These are phyloP conservation scores for Zaprionus bogoriensis DNA, from an alignment of 2,888 invertebrate genomes.

Conservation along the genomic window DNA sequence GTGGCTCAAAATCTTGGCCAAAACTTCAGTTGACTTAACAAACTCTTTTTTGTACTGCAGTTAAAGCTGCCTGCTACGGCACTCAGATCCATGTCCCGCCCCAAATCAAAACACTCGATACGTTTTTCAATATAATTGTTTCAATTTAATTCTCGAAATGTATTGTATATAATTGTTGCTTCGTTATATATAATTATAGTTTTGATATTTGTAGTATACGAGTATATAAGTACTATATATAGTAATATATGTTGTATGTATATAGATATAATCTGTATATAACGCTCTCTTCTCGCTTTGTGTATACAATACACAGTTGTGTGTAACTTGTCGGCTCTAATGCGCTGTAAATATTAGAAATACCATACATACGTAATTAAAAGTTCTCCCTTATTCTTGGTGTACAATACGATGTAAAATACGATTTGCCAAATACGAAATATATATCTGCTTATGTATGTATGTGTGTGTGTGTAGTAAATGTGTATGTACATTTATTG, in stretches of 20 bases:
- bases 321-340: too few relatives aligned
- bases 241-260: constrained; percentile 10
- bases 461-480: background rate
- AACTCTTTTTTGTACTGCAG: background rate
- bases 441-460: constrained; percentile 5
- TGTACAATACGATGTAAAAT: constrained; percentile 27
- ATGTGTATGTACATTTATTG: background rate
- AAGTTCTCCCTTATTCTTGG: constrained; percentile 16
- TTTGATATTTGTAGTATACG: constrained; percentile 44
- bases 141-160: constrained; percentile 44
- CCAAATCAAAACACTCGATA: background rate
- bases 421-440: constrained; percentile 28
- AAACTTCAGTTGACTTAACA: background rate
- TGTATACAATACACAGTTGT: too few relatives aligned
- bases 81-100: background rate
- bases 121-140: constrained; percentile 35
- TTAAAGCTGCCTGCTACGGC: background rate
- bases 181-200: constrained; percentile 24
- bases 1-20: background rate
- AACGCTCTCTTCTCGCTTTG: constrained; percentile 2
- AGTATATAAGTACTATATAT: constrained; percentile 21
- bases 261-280: constrained; percentile 21
- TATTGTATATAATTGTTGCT: constrained; percentile 47
- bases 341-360: constrained; percentile 20
- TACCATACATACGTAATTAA: constrained; percentile 29